Conservation (phyloP, 2,797 vertebrate species). For the Tolypeutes matacus region DNA sequence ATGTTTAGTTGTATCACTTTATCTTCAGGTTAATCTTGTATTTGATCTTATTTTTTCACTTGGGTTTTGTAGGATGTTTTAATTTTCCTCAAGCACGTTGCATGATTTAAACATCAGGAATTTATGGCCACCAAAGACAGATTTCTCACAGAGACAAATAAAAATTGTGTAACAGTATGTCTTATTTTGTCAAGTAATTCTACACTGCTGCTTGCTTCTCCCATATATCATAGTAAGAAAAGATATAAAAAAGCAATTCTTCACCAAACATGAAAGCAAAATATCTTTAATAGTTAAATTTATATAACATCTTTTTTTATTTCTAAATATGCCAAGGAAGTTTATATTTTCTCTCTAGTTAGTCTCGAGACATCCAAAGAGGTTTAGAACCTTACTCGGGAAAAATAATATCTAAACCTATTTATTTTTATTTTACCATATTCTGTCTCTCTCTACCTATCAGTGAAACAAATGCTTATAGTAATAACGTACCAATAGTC, state of each 20-base stretch:
- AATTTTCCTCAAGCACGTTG: not conserved
- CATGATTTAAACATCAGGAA: not conserved
- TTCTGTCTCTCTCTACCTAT: not conserved
- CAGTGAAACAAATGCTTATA: not conserved
- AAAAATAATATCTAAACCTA: not conserved
- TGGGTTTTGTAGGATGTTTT: not conserved
- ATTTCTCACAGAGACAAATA: not conserved
- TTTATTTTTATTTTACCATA: not conserved
- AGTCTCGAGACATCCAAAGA: not conserved
- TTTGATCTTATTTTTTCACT: not conserved
- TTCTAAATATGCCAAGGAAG: not conserved
- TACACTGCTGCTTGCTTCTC: not conserved
- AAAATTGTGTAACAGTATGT: not conserved
- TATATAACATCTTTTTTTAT: not conserved
- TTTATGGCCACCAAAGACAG: not conserved
- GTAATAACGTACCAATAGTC: not conserved
- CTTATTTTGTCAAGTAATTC: not conserved
- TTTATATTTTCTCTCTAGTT: not conserved
- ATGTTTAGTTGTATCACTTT: not conserved
- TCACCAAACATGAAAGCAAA: not conserved
- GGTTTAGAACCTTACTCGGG: not conserved
- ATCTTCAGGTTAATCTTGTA: not conserved
- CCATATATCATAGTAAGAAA: not conserved
- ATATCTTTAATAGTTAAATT: not conserved
- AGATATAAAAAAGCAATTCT: not conserved